Percentiles rank a stretch among this genome's conserved stretches.
Evolutionary conservation across 2,888 invertebrate species (phyloP).

Genomic region (Octodonta nipae): DNA sequence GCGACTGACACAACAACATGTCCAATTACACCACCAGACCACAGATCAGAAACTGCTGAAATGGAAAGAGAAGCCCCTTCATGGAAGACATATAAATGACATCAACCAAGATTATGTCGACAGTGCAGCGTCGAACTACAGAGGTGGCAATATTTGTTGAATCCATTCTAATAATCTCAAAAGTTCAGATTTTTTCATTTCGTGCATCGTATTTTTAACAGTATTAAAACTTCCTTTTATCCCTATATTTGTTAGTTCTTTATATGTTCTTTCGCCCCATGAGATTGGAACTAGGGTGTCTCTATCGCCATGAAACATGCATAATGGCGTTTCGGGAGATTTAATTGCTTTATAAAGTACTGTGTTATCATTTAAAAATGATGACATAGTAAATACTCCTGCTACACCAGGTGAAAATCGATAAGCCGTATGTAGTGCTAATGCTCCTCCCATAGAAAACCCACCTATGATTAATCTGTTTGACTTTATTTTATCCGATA

Average conservation of each 20-base stretch:
- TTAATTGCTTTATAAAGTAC: constrained; percentile 48
- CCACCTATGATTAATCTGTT: too few relatives aligned
- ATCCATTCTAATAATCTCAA: constrained; percentile 43
- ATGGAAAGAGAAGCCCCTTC: too few relatives aligned
- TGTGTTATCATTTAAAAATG: constrained; percentile 61
- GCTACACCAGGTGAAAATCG: constrained; percentile 52
- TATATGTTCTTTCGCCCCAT: constrained; percentile 53
- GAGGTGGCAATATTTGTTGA: constrained; percentile 17
- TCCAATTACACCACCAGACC: too few relatives aligned
- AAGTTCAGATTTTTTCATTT: constrained; percentile 48
- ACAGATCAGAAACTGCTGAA: too few relatives aligned
- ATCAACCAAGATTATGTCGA: too few relatives aligned
- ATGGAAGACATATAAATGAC: too few relatives aligned
- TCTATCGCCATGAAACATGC: constrained; percentile 53
- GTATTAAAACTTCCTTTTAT: constrained; percentile 50
- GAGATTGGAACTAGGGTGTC: constrained; percentile 53
- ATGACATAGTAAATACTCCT: constrained; percentile 63
- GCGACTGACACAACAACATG: too few relatives aligned
- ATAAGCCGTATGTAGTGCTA: constrained; percentile 61
- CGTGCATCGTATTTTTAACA: constrained; percentile 49
- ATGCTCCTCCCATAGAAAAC: constrained; percentile 77
- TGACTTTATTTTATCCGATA: too few relatives aligned
- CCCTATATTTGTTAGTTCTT: constrained; percentile 44
- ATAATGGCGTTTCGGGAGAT: constrained; percentile 40
- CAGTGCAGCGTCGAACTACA: too few relatives aligned